phyloP scores from a whole-genome alignment of 2,888 invertebrate genomes.

The Hirtodrosophila cameraria region DNA sequence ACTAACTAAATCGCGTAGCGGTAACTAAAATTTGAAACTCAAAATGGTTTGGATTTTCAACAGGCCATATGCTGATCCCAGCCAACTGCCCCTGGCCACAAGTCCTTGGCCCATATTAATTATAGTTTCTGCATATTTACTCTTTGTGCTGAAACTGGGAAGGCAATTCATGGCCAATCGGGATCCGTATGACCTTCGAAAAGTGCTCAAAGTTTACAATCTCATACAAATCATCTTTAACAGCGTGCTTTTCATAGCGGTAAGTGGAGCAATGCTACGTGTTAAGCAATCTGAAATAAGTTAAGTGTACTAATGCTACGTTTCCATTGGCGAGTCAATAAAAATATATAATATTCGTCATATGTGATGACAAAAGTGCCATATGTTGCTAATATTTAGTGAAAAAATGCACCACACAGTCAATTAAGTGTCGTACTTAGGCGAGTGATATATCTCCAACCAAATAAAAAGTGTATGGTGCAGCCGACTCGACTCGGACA shows the following conservation, averaged over 20 bases:
- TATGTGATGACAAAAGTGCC: too few species aligned
- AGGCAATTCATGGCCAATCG: slow-evolving; percentile 15
- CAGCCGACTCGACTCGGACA: too few species aligned
- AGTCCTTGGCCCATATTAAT: slow-evolving; percentile 6
- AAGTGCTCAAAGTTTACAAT: slow-evolving; percentile 26
- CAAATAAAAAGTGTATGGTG: too few species aligned
- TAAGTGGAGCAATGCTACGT: slow-evolving; percentile 13
- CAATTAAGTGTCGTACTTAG: too few species aligned
- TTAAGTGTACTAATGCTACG: too few species aligned
- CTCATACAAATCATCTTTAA: slow-evolving; percentile 23
- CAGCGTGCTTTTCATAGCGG: not conserved
- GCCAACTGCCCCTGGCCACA: slow-evolving; percentile 19
- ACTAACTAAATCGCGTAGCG: not conserved
- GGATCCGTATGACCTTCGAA: slow-evolving; percentile 5
- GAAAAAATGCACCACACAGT: too few species aligned
- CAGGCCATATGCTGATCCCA: slow-evolving; percentile 42
- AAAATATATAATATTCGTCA: too few species aligned
- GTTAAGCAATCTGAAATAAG: slow-evolving; percentile 30
- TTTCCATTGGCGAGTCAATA: too few species aligned
- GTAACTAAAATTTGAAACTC: not conserved
- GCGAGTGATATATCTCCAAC: too few species aligned
- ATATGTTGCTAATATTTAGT: too few species aligned
- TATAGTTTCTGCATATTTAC: slow-evolving; percentile 5
- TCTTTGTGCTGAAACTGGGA: slow-evolving; percentile 25
- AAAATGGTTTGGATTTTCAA: slow-evolving; percentile 40